Base-by-base conservation (phyloP, 2,888 invertebrate genomes). In the Macrosoma leucophasiata region DNA sequence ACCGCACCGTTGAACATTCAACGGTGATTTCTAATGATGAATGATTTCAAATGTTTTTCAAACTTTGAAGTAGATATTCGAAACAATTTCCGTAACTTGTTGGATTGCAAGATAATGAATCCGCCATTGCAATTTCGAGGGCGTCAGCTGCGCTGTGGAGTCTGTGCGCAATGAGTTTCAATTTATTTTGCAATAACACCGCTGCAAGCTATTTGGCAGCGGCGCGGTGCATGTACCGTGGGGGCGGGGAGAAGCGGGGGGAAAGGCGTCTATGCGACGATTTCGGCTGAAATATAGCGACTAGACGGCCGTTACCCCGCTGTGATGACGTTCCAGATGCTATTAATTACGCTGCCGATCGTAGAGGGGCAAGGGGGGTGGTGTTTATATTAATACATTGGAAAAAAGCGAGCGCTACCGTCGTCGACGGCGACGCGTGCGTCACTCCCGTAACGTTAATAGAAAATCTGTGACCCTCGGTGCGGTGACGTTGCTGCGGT, bases 381-480 rank as follows among this genome's bases (percentile, higher is more conserved):
- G 55, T 62, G 58, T 69, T n/a, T n/a, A n/a, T n/a, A 67, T 73
- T 68, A 67, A 74, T 62, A 66, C 34, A 37, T 33, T 28, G 38
- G 31, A 42, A n/a, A 44, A 44, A 46, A 42, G 35, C 13, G 22
- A 30, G 62, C 58, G 55, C 52, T 56, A 54, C 41, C 48, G 28
- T 54, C 45, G 46, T 55, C 76, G 78, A 75, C 76, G 73, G 55
- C 53, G 63, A 64, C 73, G 67, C 68, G 75, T 75, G 81, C 81
- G 81, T 81, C 78, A 81, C 73, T 18, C 47, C 43, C 51, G 46
- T 48, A 66, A 75, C 78, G 63, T 73, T 75, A 78, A 81, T 81
- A 81, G 79, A 74, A 72, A 73, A 64, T 57, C 61, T 55, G 66
- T 75, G 77, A 74, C 75, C 76, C 77, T 77, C 77, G 67, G 42